Evolutionary conservation across 2,888 invertebrate species (phyloP).

Genomic region (Serripes groenlandicus): DNA sequence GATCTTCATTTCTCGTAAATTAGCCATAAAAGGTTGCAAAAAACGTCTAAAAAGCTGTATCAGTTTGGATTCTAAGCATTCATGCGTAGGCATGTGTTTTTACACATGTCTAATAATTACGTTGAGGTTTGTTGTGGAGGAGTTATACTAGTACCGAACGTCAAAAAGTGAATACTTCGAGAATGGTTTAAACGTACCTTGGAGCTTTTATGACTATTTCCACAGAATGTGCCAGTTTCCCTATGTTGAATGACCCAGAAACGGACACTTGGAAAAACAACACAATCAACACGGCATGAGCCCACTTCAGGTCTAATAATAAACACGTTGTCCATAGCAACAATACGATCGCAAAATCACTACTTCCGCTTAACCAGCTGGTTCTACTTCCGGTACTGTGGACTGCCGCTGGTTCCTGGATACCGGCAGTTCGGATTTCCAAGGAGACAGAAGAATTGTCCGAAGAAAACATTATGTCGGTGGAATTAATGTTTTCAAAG

Average conservation of each 20-base stretch:
- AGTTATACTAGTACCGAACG: too few species aligned
- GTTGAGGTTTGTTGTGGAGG: too few species aligned
- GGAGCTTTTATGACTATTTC: slow-evolving; percentile 16
- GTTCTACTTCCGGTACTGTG: slow-evolving; percentile 44
- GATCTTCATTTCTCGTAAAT: too few species aligned
- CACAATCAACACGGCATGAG: not conserved
- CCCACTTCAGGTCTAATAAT: not conserved
- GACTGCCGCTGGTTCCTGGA: slow-evolving; percentile 25
- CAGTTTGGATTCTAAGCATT: too few species aligned
- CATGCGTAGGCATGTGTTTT: too few species aligned
- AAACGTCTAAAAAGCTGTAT: too few species aligned
- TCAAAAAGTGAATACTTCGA: too few species aligned
- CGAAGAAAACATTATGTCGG: slow-evolving; percentile 2
- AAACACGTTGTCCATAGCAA: slow-evolving; percentile 9
- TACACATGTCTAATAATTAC: too few species aligned
- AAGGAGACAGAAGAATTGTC: slow-evolving; percentile 20
- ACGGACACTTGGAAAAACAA: not conserved
- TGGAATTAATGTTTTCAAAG: slow-evolving; percentile 6
- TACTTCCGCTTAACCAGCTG: slow-evolving; percentile 26
- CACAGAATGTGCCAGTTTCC: not conserved
- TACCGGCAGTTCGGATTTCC: not conserved
- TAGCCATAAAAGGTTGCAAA: too few species aligned
- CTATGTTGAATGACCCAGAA: not conserved
- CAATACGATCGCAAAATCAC: not conserved
- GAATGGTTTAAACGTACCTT: slow-evolving; percentile 31